Evolutionary conservation across 1,140 invertebrate genomes (phyloP), one percentile per base, ranked within the genome.

Genomic region (Mamestra configurata): DNA sequence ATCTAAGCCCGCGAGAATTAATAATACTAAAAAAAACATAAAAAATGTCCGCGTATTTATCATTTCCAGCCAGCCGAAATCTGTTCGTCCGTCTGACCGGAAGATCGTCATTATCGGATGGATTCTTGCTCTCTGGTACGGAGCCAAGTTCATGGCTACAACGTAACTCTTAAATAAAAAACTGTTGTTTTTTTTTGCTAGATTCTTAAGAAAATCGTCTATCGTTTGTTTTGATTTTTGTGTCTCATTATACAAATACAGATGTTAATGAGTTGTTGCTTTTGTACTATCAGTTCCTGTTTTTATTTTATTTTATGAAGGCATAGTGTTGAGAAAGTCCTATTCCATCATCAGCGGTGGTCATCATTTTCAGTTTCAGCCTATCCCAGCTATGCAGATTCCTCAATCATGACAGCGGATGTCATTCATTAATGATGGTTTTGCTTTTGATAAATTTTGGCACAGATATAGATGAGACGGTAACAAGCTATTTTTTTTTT

Each of bases 131-230:
- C 78, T 79, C 85, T 90, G 89, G 88, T 87, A 76, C 66, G 70
- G 6, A 57, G 89, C 89, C 89, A 90, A 90, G 84, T 88, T 88
- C 87, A 89, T 53, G 82, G 82, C 68, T 84, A 66, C 77, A 75
- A 43, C 66, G 70, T 55, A 61, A 55, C 11, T n/a, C 37, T 10
- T 59, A 61, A 73, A 73, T 55, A 75, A 59, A 24, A 13, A 40
- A 51, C 72, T 27, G 55, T 75, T 40, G 27, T 40, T 22, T 59
- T 72, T 68, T 75, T 75, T 75, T 13, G n/a, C 13, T 15, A 53
- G 53, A 59, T 57, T 59, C 37, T 59, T n/a, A 57, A 35, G 72
- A 75, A 75, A 27, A 61, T 59, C 6, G 64, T 68, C 40, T 68
- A 46, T 22, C 13, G 37, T 68, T 37, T 68, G 20, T 43, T 22